A percentile compares a stretch with the other conserved stretches of the same genome.
Evolutionary conservation across 2,888 invertebrate species (phyloP).

Genomic region (Blera fallax): DNA sequence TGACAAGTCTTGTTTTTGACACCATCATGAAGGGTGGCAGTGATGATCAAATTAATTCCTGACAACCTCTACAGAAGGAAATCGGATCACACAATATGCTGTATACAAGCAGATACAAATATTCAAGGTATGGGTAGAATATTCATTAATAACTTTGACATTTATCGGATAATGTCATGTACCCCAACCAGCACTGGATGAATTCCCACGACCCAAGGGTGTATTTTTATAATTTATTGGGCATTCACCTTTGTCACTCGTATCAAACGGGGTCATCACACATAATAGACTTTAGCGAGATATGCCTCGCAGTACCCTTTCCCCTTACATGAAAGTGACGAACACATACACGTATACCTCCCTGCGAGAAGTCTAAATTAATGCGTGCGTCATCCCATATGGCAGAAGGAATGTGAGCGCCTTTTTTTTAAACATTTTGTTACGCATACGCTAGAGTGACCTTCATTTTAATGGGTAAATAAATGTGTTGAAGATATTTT

Average conservation of each 20-base stretch:
- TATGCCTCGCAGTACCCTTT: neutral
- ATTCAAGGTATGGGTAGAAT: neutral
- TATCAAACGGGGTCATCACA: slow-evolving; percentile 12
- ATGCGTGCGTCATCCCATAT: slow-evolving; percentile 16
- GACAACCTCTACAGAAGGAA: no score
- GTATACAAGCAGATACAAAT: neutral
- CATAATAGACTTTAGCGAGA: neutral
- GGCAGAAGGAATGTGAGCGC: neutral
- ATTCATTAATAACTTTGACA: slow-evolving; percentile 31
- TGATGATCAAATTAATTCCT: no score
- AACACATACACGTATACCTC: no score
- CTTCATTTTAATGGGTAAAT: slow-evolving; percentile 3
- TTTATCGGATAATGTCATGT: slow-evolving; percentile 16
- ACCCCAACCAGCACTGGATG: neutral
- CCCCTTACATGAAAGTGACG: neutral
- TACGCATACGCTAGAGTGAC: slow-evolving; percentile 45
- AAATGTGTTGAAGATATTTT: neutral
- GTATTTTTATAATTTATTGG: slow-evolving; percentile 18
- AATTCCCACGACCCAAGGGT: neutral
- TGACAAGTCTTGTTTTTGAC: no score
- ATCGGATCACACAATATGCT: neutral
- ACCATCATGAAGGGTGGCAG: no score
- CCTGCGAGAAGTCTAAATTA: slow-evolving; percentile 1
- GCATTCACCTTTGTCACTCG: slow-evolving; percentile 31
- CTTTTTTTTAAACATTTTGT: neutral